phyloP scores from a whole-genome alignment of 2,888 invertebrate species.

The Pristionchus arcanus region DNA sequence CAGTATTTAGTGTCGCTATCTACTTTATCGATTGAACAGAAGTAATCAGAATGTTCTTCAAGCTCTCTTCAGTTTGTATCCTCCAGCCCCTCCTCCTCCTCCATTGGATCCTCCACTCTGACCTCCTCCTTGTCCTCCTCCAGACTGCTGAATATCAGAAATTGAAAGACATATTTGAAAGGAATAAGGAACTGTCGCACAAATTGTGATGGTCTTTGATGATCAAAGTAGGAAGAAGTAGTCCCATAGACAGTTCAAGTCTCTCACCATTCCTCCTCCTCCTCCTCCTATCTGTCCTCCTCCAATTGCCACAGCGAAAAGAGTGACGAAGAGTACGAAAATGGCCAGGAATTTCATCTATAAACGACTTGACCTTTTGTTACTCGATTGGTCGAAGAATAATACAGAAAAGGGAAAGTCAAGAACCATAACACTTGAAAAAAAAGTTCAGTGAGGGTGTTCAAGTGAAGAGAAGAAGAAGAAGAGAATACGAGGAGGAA shows the following conservation, averaged over 20 bases:
- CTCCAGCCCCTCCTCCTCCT: neutral
- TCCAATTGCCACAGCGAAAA: neutral
- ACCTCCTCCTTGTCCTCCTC: constrained; percentile 7
- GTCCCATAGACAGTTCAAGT: neutral
- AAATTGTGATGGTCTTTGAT: neutral
- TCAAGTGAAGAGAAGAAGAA: neutral
- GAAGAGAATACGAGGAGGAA: neutral
- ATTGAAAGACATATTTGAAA: too few species aligned
- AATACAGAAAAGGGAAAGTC: neutral
- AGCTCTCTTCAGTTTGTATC: constrained; percentile 39
- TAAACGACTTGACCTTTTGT: constrained; percentile 1
- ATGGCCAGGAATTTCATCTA: constrained; percentile 20
- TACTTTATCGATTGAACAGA: neutral
- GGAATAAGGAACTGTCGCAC: too few species aligned
- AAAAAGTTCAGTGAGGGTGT: neutral
- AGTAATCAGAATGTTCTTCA: neutral
- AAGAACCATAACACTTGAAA: neutral
- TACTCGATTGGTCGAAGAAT: neutral
- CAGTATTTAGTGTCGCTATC: neutral
- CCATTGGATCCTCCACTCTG: neutral
- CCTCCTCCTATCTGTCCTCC: constrained; percentile 44
- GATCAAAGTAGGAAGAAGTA: neutral
- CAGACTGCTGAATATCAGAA: neutral
- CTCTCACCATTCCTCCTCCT: constrained; percentile 15
- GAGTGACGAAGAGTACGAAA: constrained; percentile 2